phyloP scores from a whole-genome alignment of 1,140 invertebrate species.

The Drosophila paulistorum region DNA sequence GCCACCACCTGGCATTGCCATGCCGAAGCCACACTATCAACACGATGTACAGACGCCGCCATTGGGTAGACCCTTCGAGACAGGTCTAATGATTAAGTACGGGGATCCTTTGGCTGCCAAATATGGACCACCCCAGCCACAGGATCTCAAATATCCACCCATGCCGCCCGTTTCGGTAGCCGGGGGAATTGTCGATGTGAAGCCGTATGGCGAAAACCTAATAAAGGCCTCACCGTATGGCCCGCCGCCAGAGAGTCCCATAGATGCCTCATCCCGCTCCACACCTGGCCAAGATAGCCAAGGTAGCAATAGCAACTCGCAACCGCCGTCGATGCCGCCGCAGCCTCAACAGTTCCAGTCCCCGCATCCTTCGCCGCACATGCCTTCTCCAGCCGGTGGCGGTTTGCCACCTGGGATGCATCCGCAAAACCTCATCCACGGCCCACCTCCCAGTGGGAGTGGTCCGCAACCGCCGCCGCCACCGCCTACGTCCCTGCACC shows the following conservation, averaged over 20 bases:
- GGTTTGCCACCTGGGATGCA: constrained; percentile 83
- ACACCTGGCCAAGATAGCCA: constrained; percentile 82
- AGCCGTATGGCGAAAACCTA: constrained; percentile 73
- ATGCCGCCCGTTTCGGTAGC: constrained; percentile 66
- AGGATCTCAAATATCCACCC: constrained; percentile 82
- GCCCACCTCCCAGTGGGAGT: constrained; percentile 37
- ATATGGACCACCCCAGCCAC: constrained; percentile 67
- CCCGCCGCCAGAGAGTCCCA: constrained; percentile 74
- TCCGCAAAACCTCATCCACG: constrained; percentile 86
- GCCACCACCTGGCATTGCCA: constrained; percentile 72
- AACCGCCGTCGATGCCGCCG: constrained; percentile 77
- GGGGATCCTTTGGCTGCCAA: constrained; percentile 75
- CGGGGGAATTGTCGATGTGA: constrained; percentile 40
- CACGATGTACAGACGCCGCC: constrained; percentile 78
- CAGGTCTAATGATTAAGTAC: constrained; percentile 81
- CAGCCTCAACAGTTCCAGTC: constrained; percentile 77
- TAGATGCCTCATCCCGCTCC: constrained; percentile 77
- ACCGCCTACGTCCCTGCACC: constrained; percentile 62
- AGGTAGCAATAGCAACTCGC: constrained; percentile 81
- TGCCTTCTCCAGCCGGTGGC: constrained; percentile 73
- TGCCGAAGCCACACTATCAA: constrained; percentile 81
- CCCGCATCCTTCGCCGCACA: constrained; percentile 79
- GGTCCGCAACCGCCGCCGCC: constrained; percentile 49
- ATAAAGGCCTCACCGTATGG: constrained; percentile 79
- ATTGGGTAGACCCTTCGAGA: constrained; percentile 74